These are phyloP conservation scores for Montipora capricornis DNA, from an alignment of 64 coral and sea anemone species.

Conservation along the genomic window DNA sequence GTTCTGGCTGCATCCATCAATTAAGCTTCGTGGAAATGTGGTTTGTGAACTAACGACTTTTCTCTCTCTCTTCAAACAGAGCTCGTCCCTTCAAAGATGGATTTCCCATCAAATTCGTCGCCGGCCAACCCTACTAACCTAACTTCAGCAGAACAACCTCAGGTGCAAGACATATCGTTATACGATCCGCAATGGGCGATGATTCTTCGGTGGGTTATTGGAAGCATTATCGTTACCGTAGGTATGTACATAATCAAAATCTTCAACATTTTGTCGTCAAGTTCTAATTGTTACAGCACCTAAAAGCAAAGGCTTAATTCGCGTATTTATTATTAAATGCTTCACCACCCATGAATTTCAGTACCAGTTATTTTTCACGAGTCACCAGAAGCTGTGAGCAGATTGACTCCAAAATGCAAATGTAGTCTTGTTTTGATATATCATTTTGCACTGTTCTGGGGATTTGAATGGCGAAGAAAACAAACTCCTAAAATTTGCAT, in stretches of 20 bases:
- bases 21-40: not conserved
- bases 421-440: not conserved
- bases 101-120: not conserved
- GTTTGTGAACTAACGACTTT: not conserved
- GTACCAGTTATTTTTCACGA: not conserved
- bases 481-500: no score
- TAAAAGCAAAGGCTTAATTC: not conserved
- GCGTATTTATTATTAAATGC: not conserved
- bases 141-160: not conserved
- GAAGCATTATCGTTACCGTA: conserved; percentile 35
- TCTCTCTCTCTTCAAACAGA: conserved; percentile 17
- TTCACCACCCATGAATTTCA: not conserved
- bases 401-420: not conserved
- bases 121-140: not conserved
- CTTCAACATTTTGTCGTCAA: not conserved
- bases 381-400: no score
- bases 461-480: not conserved
- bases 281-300: not conserved
- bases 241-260: conserved; percentile 32
- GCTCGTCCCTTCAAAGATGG: conserved; percentile 24
- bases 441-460: not conserved
- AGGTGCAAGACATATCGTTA: not conserved
- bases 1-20: not conserved
- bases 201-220: conserved; percentile 43
- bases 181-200: conserved; percentile 58